Evolutionary conservation across 2,113 vertebrate genomes (phyloP), one percentile per base, ranked within the genome.

Genomic region (Periophthalmodon schlosseri): DNA sequence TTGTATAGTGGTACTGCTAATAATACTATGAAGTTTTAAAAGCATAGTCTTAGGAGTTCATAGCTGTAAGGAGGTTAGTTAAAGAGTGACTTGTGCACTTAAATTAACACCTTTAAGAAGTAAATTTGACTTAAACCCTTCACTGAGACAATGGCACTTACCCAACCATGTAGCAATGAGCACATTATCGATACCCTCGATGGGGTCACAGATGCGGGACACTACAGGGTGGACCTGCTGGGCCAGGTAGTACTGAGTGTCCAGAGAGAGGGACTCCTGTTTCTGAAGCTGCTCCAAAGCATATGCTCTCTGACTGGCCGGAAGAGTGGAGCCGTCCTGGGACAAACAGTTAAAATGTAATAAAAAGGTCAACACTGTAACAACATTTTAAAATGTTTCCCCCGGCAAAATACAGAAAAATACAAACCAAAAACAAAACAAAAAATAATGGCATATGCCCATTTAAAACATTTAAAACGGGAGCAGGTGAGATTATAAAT

Each of bases 171-270:
- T 91, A 78, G 98, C 98, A 87, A 99, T 95, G 82, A 99, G 96
- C 36, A 95, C 92, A 52, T 93, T 87, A 74, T 99, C 97, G 67
- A 99, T 96, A 86, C 98, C 97, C 36, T 98, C 97, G 72, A 99
- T 98, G 68, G 98, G 97, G 39, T 98, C 96, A 85, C 98, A 99
- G 84, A 99, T 98, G 57, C 97, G 94, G 88, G 95, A 94, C 90
- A 99, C 97, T 44, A 99, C 98, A 4, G 98, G 98, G 86, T 99
- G 97, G 74, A 99, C 86, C 89, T 99, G 98, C 88, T 99, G 97
- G 68, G 96, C 95, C 81, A 99, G 94, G 91, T 99, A 99, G 90
- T 99, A 99, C 79, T 98, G 97, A 6, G 91, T 95, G 88, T 99
- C 98, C 78, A 99, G 73, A 72, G 57, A 90, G 85, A 99, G 94